phyloP scores from a whole-genome alignment of 2,888 invertebrate species.

The Pseudolycoriella hygida region DNA sequence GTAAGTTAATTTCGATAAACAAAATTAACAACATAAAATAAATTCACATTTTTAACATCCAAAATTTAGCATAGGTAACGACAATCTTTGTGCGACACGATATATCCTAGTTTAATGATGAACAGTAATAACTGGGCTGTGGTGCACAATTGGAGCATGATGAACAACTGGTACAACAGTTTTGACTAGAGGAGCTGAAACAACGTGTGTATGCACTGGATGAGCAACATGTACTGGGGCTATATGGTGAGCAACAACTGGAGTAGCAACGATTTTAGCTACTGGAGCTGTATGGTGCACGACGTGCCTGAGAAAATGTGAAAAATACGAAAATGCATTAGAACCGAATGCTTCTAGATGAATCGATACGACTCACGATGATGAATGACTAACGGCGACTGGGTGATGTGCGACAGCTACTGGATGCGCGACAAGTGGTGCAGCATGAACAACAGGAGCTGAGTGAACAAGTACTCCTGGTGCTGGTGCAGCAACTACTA shows the following conservation, averaged over 20 bases:
- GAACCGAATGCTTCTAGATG: neutral
- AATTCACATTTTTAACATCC: too few species aligned
- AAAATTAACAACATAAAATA: too few species aligned
- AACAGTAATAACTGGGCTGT: too few species aligned
- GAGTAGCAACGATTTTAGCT: conserved; percentile 2
- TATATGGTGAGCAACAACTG: conserved; percentile 7
- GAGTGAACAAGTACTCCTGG: conserved; percentile 26
- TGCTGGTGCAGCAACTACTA: conserved; percentile 33
- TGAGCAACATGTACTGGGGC: conserved; percentile 23
- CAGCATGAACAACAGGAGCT: conserved; percentile 16
- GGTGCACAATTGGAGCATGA: neutral
- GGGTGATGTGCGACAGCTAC: conserved; percentile 10
- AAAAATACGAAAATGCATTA: neutral
- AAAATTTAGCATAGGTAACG: too few species aligned
- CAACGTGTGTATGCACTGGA: conserved; percentile 23
- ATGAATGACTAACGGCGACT: conserved; percentile 8
- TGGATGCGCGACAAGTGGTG: conserved; percentile 16
- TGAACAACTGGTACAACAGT: conserved; percentile 4
- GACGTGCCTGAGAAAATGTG: conserved; percentile 16
- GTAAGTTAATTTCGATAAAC: too few species aligned
- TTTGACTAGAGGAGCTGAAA: conserved; percentile 12
- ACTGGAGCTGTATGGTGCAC: conserved; percentile 14
- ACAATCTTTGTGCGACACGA: too few species aligned
- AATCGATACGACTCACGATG: conserved; percentile 2
- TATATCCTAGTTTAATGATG: too few species aligned